Evolutionary conservation across 64 coral and sea anemone species (phyloP), one percentile per base, ranked within the genome.

Genomic region (Stylophora pistillata): DNA sequence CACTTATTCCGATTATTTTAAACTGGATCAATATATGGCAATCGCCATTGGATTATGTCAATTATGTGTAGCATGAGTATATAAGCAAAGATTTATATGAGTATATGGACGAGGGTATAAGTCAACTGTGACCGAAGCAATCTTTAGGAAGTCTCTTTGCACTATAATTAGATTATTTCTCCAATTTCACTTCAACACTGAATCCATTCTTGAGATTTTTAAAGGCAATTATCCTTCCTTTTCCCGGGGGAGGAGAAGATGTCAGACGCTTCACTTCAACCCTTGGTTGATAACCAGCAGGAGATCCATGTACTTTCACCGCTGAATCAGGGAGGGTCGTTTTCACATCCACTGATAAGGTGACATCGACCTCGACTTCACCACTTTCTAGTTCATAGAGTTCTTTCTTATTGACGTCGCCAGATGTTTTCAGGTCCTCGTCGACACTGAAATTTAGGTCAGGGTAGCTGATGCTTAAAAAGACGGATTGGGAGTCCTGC

Each of bases 171-270:
- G 15, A 4, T 53, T 75, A 75, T 30, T 75, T 75, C 52, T 15
- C 52, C 20, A 75, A 75, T 20, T 75, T 75, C 11, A 75, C 20
- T 75, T 75, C 73, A 34, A 75, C 73, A 5, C 73, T 75, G 73
- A 75, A 75, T 13, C 73, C 73, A 47, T 75, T 75, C 73, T 30
- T 75, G 9, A 75, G 73, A 20, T 75, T 75, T 15, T 6, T 37
- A 20, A 75, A 75, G 32, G 52, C 73, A 34, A 75, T 75, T 47
- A 52, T 75, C 32, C 52, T 75, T 11, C 73, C 73, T 20, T 75
- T 75, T 15, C 6, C 15, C 2, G 73, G 37, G 37, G 0, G 37
- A 53, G 32, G 30, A 3, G 41, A 53, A 2, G 73, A 41, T 53
- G 15, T 7, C 9, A 10, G 52, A 75, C 32, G 15, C 37, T 75